Conservation (phyloP, 1,140 invertebrate species). For the fruit fly (Drosophila melanogaster) region Release_6_plus_ISO1_MT NT_033777.3:16721501-16722000, state of each 20-base stretch:
- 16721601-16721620: conserved; percentile 26
- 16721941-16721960: conserved; percentile 30
- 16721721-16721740: conserved; percentile 80
- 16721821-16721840: conserved; percentile 74
- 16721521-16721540: conserved; percentile 73
- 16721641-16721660: background rate
- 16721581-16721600: conserved; percentile 29
- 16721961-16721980: conserved; percentile 61
- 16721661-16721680: background rate
- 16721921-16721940: conserved; percentile 58
- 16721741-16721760: conserved; percentile 6
- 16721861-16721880: conserved; percentile 27
- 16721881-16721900: conserved; percentile 14
- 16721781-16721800: conserved; percentile 82
- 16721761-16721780: conserved; percentile 66
- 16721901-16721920: conserved; percentile 58
- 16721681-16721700: conserved; percentile 73
- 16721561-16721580: conserved; percentile 18
- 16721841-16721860: conserved; percentile 24
- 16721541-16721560: conserved; percentile 82
- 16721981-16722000: conserved; percentile 44
- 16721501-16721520: conserved; percentile 63
- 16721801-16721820: conserved; percentile 78
- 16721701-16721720: conserved; percentile 76
- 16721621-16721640: conserved; percentile 36